Percentiles rank a stretch among this genome's conserved stretches.
Evolutionary conservation across 2,113 vertebrate genomes (phyloP).

Genomic region (Porphyrio hochstetteri): DNA sequence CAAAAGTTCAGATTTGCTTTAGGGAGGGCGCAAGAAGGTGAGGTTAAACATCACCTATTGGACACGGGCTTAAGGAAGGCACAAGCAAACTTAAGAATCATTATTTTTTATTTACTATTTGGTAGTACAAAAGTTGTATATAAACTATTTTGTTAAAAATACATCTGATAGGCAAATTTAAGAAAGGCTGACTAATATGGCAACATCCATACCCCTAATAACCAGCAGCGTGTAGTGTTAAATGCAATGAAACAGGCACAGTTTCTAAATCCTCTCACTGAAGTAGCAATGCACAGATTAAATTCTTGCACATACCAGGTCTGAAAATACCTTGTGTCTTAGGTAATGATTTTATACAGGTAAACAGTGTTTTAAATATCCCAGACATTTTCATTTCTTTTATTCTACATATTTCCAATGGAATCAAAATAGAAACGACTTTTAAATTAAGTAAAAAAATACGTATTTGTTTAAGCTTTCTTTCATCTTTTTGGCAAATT

Average conservation of each 20-base stretch:
- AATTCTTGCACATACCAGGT: not conserved
- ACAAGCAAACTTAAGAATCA: conserved; percentile 6
- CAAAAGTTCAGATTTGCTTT: not conserved
- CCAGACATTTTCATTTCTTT: conserved; percentile 14
- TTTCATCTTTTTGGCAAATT: conserved; percentile 20
- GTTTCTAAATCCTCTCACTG: not conserved
- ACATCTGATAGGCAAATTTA: conserved; percentile 61
- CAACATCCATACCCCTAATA: not conserved
- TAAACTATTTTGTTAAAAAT: conserved; percentile 79
- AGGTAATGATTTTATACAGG: conserved; percentile 1
- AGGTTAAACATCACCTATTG: not conserved
- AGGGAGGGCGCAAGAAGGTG: too few relatives aligned
- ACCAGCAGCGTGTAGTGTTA: conserved; percentile 58
- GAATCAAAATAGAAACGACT: conserved; percentile 49
- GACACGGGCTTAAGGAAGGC: not conserved
- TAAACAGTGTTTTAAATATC: conserved; percentile 25
- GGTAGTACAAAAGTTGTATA: conserved; percentile 78
- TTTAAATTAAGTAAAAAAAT: conserved; percentile 61
- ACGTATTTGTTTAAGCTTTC: conserved; percentile 46
- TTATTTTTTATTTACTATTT: conserved; percentile 69
- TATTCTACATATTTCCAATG: conserved; percentile 18
- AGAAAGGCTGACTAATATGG: conserved; percentile 28
- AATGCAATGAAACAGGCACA: not conserved
- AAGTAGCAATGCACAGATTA: not conserved
- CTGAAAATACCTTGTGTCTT: not conserved